phyloP scores from a whole-genome alignment of 2,113 vertebrate species.

The Andinoacara biseriatus region DNA sequence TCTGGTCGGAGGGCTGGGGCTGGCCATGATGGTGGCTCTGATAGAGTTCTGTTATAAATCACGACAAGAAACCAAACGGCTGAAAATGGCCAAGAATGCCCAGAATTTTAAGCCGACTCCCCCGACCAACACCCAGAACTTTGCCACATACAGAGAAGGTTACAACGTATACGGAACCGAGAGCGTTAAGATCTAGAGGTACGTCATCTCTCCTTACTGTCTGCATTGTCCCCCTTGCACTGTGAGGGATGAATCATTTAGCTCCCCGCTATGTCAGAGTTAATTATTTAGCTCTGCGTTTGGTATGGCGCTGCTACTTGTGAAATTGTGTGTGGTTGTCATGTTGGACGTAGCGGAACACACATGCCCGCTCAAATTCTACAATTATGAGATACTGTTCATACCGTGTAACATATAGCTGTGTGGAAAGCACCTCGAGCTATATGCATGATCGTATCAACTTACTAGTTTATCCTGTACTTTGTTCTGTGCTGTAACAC shows the following conservation, averaged over 20 bases:
- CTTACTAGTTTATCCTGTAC: neutral
- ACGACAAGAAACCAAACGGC: constrained; percentile 97
- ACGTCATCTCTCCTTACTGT: constrained; percentile 57
- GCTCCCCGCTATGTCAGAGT: constrained; percentile 26
- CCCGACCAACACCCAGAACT: constrained; percentile 98
- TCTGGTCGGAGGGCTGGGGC: constrained; percentile 97
- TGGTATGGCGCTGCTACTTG: constrained; percentile 17
- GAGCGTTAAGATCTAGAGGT: constrained; percentile 99
- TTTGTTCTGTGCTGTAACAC: neutral
- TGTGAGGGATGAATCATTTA: constrained; percentile 54
- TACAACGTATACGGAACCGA: constrained; percentile 99
- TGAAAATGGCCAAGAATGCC: constrained; percentile 99
- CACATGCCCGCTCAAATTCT: neutral
- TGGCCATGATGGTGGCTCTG: constrained; percentile 99
- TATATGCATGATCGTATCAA: neutral
- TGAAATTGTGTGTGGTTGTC: constrained; percentile 49
- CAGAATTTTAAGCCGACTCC: constrained; percentile 99
- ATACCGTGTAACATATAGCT: neutral
- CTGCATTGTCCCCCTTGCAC: neutral
- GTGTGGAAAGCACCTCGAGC: neutral
- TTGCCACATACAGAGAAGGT: constrained; percentile 99
- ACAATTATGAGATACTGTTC: constrained; percentile 16
- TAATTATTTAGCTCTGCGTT: constrained; percentile 42
- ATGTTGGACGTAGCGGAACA: constrained; percentile 40
- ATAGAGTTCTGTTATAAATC: constrained; percentile 99